Conservation (phyloP, 2,797 vertebrate genomes). For the Poeciliopsis presidionis region DNA sequence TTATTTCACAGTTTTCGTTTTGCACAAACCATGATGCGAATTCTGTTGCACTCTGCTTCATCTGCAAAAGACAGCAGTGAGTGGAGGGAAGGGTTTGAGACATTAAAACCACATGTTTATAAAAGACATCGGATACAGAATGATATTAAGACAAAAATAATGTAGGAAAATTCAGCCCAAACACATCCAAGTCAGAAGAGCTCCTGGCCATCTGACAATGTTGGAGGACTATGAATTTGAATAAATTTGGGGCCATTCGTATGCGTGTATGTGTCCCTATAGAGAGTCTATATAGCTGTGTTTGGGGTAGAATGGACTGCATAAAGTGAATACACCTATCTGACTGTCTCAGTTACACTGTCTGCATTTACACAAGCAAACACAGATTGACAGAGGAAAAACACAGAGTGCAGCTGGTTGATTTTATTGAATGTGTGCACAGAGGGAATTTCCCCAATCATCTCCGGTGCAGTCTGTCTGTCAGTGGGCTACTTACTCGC, state of each 20-base stretch:
- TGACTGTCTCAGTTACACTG: slow-evolving; percentile 66
- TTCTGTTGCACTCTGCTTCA: slow-evolving; percentile 16
- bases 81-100: slow-evolving; percentile 10
- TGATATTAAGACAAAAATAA: slow-evolving; percentile 58
- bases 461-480: slow-evolving; percentile 74
- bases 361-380: slow-evolving; percentile 15
- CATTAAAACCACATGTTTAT: slow-evolving; percentile 52
- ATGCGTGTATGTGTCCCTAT: slow-evolving; percentile 35
- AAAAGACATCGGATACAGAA: slow-evolving; percentile 51
- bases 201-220: slow-evolving; percentile 54
- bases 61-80: slow-evolving; percentile 38
- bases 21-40: not conserved
- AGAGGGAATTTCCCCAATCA: slow-evolving; percentile 80
- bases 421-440: slow-evolving; percentile 77
- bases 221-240: slow-evolving; percentile 54
- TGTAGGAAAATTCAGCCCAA: slow-evolving; percentile 46
- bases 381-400: slow-evolving; percentile 31
- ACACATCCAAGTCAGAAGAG: slow-evolving; percentile 51
- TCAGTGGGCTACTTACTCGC: slow-evolving; percentile 70
- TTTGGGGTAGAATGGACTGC: slow-evolving; percentile 63
- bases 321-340: slow-evolving; percentile 68
- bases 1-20: not conserved
- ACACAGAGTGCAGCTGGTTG: slow-evolving; percentile 72
- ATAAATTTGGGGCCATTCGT: slow-evolving; percentile 44
- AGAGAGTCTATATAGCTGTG: slow-evolving; percentile 67